A percentile compares a stretch with the other conserved stretches of the same genome.
These are phyloP conservation scores for Leuciscus idus DNA, from an alignment of 2,113 vertebrate genomes.

Conservation along the genomic window DNA sequence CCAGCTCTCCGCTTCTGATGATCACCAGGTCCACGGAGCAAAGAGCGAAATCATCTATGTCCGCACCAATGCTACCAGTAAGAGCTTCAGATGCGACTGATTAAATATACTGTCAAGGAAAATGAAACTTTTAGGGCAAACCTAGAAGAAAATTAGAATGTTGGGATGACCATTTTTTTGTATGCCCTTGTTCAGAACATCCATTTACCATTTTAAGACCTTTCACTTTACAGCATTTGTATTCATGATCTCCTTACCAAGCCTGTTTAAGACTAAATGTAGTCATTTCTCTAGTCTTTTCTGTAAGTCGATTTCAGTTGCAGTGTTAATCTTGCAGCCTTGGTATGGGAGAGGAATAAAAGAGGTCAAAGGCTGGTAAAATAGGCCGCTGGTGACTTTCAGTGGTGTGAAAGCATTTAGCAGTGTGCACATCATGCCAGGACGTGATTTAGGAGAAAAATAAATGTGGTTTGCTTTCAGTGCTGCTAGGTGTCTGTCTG, in stretches of 20 bases:
- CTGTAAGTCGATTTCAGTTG: background rate
- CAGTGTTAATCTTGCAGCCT: background rate
- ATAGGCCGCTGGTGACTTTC: background rate
- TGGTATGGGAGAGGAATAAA: background rate
- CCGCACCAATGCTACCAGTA: conserved; percentile 90
- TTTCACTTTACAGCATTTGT: background rate
- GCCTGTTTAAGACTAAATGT: background rate
- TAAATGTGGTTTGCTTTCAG: conserved; percentile 15
- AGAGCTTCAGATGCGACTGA: conserved; percentile 60
- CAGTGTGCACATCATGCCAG: background rate
- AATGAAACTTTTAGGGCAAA: background rate
- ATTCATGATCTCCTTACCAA: background rate
- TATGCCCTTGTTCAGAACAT: background rate
- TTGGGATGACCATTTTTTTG: background rate
- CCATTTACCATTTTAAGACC: background rate
- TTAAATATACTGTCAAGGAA: too few species aligned
- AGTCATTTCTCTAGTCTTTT: background rate
- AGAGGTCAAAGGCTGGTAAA: conserved; percentile 22
- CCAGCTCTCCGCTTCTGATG: conserved; percentile 90
- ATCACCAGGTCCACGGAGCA: conserved; percentile 88
- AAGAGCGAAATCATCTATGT: conserved; percentile 97
- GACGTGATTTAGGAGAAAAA: conserved; percentile 47
- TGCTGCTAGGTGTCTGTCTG: conserved; percentile 50
- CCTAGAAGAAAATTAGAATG: background rate
- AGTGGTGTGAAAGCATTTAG: background rate